Conservation (phyloP, 2,888 invertebrate species). For the Lithophane leautieri region DNA sequence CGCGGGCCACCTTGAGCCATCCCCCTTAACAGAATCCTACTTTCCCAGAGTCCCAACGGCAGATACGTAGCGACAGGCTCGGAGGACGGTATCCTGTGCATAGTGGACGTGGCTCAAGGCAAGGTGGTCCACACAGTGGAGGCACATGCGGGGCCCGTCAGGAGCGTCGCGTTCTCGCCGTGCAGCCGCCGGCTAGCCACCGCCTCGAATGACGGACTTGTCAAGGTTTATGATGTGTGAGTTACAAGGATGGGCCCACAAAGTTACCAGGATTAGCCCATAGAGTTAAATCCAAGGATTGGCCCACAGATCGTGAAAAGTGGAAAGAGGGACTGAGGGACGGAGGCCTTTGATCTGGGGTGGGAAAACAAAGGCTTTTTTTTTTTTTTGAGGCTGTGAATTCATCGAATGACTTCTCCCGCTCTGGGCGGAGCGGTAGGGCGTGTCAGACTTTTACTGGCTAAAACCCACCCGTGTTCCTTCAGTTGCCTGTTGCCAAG, state of each 20-base stretch:
- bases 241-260: constrained; percentile 75
- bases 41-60: constrained; percentile 95
- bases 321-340: neutral
- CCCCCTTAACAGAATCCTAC: too few species aligned
- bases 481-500: too few species aligned
- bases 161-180: constrained; percentile 97
- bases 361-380: neutral
- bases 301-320: neutral
- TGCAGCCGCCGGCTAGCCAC: constrained; percentile 97
- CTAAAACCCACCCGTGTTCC: too few species aligned
- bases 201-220: constrained; percentile 97
- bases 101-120: constrained; percentile 96
- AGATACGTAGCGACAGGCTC: constrained; percentile 98
- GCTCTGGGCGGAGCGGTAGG: too few species aligned
- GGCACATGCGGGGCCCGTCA: constrained; percentile 97
- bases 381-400: too few species aligned
- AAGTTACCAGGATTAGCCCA: neutral
- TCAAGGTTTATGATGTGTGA: constrained; percentile 98
- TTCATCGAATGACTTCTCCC: too few species aligned
- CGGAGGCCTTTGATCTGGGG: neutral
- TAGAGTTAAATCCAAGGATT: neutral
- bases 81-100: constrained; percentile 97
- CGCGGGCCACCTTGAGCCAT: too few species aligned
- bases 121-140: constrained; percentile 97
- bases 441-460: too few species aligned